Base-by-base conservation (phyloP, 2,888 invertebrate species). In the Zaprionus obscuricornis region DNA sequence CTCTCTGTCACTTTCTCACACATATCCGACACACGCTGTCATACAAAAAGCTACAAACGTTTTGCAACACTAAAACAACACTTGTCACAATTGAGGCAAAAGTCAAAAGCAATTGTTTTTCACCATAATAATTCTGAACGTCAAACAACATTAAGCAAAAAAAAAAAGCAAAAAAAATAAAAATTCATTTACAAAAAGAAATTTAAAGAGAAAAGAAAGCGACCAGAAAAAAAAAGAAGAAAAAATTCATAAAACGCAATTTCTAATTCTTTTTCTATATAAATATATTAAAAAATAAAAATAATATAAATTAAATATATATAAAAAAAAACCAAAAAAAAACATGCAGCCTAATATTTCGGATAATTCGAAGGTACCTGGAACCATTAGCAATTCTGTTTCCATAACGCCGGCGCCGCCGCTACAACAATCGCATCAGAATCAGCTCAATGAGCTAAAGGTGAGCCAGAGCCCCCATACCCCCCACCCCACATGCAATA, bases 321-420 rank as follows among this genome's bases (percentile, higher is more conserved):
- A 7, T 47, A 29, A 20, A n/a, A 43, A 27, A 43, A 20, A 50
- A 17, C 11, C 13, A 33, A 43, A 66, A 45, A 56, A 47, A 29
- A 31, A 87, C 86, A 88, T 88, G 89, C 89, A 90, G 90, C 89
- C 88, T 87, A 90, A 88, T 87, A 75, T 90, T 88, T 89, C 87
- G 89, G 90, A 90, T 89, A 89, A 88, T 89, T 89, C 89, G 84
- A 90, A 90, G 90, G 89, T 90, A 89, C 88, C 90, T 89, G 89
- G 88, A 71, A 88, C 87, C 65, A 90, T 90, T 71, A 90, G 86
- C 83, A 90, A 90, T 88, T 90, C 90, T 66, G 90, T 90, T 74
- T 90, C 90, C 50, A 90, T 90, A 63, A 90, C 90, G 46, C 90
- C 90, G 66, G 90, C 90, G 60, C 88, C 89, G 57, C 88, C 90